phyloP scores from a whole-genome alignment of 2,797 vertebrate genomes.

The Todus mexicanus region DNA sequence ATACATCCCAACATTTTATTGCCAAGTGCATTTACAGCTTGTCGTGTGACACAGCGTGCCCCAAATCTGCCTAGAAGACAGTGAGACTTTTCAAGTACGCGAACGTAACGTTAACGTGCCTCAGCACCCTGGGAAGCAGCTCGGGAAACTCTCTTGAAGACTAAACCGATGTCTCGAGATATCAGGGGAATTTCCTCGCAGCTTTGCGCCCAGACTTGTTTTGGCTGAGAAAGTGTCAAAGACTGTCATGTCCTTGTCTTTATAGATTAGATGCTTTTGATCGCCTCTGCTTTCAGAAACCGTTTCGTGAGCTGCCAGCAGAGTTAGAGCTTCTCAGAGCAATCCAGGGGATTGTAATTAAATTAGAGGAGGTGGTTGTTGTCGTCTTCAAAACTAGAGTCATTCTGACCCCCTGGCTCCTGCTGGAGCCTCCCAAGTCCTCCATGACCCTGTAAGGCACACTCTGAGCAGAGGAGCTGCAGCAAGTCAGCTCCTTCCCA shows the following conservation, averaged over 20 bases:
- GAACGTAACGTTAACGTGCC: background rate
- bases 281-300: background rate
- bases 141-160: background rate
- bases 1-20: background rate
- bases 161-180: background rate
- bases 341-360: background rate
- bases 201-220: background rate
- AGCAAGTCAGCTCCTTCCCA: background rate
- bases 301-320: background rate
- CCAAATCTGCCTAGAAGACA: background rate
- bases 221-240: slow-evolving; percentile 9
- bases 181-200: background rate
- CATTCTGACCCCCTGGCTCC: background rate
- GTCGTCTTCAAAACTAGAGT: background rate
- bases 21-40: background rate
- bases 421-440: rapidly evolving
- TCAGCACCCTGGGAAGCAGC: background rate
- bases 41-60: background rate
- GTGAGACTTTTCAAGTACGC: background rate
- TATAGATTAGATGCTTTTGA: background rate
- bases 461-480: background rate
- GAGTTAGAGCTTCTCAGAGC: background rate
- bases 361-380: background rate
- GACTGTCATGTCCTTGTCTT: slow-evolving; percentile 18
- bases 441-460: background rate